phyloP scores from a whole-genome alignment of 2,113 vertebrate genomes.

The Trochalopteron elliotii region DNA sequence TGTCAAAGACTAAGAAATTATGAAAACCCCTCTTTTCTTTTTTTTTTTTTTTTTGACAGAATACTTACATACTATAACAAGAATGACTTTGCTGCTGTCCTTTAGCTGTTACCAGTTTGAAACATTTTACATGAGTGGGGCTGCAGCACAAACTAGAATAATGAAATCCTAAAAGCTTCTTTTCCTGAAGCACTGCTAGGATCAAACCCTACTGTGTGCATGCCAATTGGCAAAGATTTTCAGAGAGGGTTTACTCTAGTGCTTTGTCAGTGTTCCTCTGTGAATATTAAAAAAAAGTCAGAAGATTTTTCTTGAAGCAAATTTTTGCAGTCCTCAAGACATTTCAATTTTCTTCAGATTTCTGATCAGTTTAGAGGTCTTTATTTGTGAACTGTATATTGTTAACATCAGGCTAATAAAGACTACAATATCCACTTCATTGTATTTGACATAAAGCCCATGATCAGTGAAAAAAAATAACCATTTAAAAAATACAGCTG shows the following conservation, averaged over 20 bases:
- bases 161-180: constrained; percentile 2
- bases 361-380: not conserved
- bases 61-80: not conserved
- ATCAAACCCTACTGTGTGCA: not conserved
- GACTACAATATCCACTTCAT: not conserved
- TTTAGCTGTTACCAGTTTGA: not conserved
- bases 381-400: not conserved
- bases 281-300: not conserved
- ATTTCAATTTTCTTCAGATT: not conserved
- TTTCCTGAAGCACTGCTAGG: not conserved
- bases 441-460: not conserved
- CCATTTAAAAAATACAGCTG: not conserved
- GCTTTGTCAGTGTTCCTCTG: not conserved
- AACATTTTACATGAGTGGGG: not conserved
- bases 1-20: not conserved
- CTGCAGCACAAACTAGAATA: not conserved
- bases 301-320: not conserved
- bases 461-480: not conserved
- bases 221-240: not conserved
- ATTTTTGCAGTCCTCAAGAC: not conserved
- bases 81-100: not conserved
- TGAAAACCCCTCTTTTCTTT: not conserved
- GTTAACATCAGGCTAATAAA: not conserved
- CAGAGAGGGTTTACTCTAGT: not conserved
- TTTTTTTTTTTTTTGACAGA: not conserved